Evolutionary conservation across 2,888 invertebrate genomes (phyloP), one percentile per base, ranked within the genome.

Genomic region (Sinohyriopsis cumingii): DNA sequence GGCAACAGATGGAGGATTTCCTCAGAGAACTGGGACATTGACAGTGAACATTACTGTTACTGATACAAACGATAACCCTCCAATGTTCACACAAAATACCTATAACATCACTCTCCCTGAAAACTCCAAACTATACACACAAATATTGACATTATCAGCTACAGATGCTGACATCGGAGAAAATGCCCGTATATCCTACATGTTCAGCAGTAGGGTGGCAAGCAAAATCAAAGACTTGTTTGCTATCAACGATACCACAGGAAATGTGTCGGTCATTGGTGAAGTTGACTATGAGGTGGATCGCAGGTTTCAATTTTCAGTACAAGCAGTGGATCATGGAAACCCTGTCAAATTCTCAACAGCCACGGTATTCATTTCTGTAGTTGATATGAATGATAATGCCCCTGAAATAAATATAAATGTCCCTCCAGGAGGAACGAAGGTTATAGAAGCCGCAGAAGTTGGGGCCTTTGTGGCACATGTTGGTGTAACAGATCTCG

Each of bases 391-490:
- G 0, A 91, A 94, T 78, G 98, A 98, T 92, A 96, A 98, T 90
- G 96, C 95, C 0, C 95, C 96, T 68, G 93, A 94, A 5, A 92
- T 95, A 1, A 95, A 95, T 80, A 95, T 95, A 24, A 95, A 95
- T 89, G 91, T 97, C 67, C 93, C 95, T 79, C 94, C 94, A 81
- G 97, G 97, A 87, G 93, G 93, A 5, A 90, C 89, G 25, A 76
- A 82, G 57, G 88, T 90, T 18, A 70, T 75, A 5, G 91, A 91
- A 78, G 83, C 97, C 89, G 96, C 97, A 0, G 93, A 93, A 67
- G 95, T 95, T 87, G 96, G 96, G 54, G 95, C 96, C 55, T 94
- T 98, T 33, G 97, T 98, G 2, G 98, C 98, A 1, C 97, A 97
- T 15, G 95, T 98, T 19, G 95, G 96, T 0, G 96, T 98, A 18